Evolutionary conservation across 1,140 invertebrate species (phyloP), one percentile per base, ranked within the genome.

Genomic region (Tribolium castaneum): DNA sequence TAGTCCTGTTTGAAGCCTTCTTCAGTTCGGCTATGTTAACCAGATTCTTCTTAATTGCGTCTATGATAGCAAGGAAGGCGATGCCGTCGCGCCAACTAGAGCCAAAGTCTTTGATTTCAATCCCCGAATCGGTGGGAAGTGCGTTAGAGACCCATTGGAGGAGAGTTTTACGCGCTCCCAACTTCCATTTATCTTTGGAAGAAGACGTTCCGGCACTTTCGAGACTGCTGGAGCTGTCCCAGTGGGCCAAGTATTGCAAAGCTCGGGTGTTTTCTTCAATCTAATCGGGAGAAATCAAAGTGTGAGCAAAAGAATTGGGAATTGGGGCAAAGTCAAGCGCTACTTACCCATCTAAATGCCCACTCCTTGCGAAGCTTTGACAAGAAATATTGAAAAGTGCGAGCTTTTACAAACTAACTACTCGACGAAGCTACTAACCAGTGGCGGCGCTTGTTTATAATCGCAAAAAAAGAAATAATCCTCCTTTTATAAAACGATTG

Each of bases 41-140:
- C 56, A 99, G 87, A 85, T 97, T 96, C 16, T 96, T 96, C 84
- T 96, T 95, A 82, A 99, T 98, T 10, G 95, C 94, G 87, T 99
- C 96, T 62, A 99, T 96, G 62, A 99, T 94, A 1, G 97, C 97
- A 22, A 99, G 90, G 89, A 99, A 99, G 10, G 98, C 98, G 82
- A 96, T 91, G 76, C 98, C 98, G 87, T 99, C 98, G 82, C 97
- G 91, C 98, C 98, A 99, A 86, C 96, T 97, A 79, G 94, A 92
- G 25, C 98, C 98, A 88, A 99, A 99, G 88, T 99, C 97, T 87
- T 92, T 94, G 3, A 99, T 94, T 87, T 95, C 90, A 62, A 99
- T 93, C 77, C 95, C 95, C 84, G 92, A 92, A 84, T 96, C 93
- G 86, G 95, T 98, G 85, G 96, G 95, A 82, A 99, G 88, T 19